phyloP scores from a whole-genome alignment of 2,113 vertebrate genomes.

The Capricornis sumatraensis region DNA sequence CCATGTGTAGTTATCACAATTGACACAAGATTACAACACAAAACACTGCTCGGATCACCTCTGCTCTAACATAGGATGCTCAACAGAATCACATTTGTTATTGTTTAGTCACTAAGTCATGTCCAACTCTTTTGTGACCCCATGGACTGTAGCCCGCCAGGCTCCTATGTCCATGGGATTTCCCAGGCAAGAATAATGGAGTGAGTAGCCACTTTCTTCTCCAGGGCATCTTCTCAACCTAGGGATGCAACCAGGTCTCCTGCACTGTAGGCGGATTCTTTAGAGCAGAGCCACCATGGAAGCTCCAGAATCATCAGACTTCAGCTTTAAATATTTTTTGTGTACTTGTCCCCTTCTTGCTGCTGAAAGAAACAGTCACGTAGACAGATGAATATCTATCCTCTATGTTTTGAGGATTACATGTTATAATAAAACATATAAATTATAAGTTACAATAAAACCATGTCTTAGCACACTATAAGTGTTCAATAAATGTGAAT shows the following conservation, averaged over 20 bases:
- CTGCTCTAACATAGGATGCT: background rate
- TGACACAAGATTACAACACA: background rate
- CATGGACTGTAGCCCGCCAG: background rate
- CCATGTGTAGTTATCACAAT: background rate
- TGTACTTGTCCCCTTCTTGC: background rate
- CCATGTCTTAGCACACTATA: background rate
- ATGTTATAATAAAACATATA: background rate
- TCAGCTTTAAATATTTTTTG: background rate
- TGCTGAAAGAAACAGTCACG: background rate
- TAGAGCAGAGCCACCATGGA: background rate
- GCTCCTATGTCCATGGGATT: background rate
- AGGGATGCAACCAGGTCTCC: background rate
- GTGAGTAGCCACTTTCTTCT: background rate
- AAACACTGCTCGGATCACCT: background rate
- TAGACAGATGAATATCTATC: background rate
- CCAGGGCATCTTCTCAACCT: background rate
- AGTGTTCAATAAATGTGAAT: background rate
- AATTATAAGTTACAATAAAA: background rate
- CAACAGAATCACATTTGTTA: background rate
- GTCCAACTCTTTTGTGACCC: background rate
- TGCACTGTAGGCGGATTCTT: background rate
- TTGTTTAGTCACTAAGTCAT: background rate
- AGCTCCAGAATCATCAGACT: background rate
- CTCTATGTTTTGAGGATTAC: background rate
- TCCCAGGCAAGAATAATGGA: background rate